Percentiles rank a stretch among this genome's conserved stretches.
These are phyloP conservation scores for Cherax quadricarinatus DNA, from an alignment of 1,140 invertebrate genomes.

Conservation along the genomic window DNA sequence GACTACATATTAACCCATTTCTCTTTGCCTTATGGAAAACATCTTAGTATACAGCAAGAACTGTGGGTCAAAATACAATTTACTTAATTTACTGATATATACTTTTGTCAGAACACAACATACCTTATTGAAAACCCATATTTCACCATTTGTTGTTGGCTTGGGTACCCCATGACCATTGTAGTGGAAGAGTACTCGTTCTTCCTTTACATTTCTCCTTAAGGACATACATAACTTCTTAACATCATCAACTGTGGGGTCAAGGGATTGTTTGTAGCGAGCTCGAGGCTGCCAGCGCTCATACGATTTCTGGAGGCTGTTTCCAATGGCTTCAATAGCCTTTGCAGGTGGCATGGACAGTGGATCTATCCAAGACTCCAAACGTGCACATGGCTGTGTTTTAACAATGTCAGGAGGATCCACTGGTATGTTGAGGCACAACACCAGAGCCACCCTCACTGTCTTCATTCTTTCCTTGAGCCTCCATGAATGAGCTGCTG, in stretches of 20 bases:
- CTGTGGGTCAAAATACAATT: too few species aligned
- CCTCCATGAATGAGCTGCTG: constrained; percentile 59
- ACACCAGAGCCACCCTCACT: constrained; percentile 97
- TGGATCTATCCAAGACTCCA: constrained; percentile 92
- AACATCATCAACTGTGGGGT: constrained; percentile 98
- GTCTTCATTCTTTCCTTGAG: constrained; percentile 88
- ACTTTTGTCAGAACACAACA: constrained; percentile 73
- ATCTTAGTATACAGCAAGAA: too few species aligned
- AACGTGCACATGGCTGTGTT: constrained; percentile 94
- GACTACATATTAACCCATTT: too few species aligned
- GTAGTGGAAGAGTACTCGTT: constrained; percentile 99
- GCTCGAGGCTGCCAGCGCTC: constrained; percentile 98
- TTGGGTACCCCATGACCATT: constrained; percentile 99
- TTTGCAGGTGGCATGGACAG: constrained; percentile 78
- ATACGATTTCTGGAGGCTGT: constrained; percentile 96
- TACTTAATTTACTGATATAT: too few species aligned
- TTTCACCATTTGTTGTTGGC: constrained; percentile 98
- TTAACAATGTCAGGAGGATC: constrained; percentile 99
- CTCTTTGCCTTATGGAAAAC: too few species aligned
- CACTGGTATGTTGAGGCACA: constrained; percentile 99
- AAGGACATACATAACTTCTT: constrained; percentile 97
- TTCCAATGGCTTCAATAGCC: constrained; percentile 94
- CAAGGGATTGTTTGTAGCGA: constrained; percentile 95
- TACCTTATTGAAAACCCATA: constrained; percentile 99
- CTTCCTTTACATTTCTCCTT: constrained; percentile 98